A percentile compares a stretch with the other conserved stretches of the same genome.
These are phyloP conservation scores for Dinoponera quadriceps DNA, from an alignment of 1,140 invertebrate species.

Conservation along the genomic window DNA sequence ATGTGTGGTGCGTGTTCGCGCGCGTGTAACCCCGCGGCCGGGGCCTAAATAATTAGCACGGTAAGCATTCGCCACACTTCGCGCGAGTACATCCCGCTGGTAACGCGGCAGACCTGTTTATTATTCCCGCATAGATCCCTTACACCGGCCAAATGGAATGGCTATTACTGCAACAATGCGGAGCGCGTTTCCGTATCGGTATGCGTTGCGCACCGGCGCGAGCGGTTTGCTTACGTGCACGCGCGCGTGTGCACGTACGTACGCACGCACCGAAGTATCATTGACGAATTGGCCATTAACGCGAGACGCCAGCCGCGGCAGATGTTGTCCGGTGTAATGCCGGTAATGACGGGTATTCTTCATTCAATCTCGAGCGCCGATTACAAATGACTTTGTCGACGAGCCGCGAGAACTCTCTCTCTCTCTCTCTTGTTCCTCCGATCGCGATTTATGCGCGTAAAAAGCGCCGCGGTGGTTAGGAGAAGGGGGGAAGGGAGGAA, in stretches of 20 bases:
- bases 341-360: constrained; percentile 38
- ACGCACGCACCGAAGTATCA: constrained; percentile 23
- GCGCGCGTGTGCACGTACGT: no score
- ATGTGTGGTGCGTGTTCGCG: constrained; percentile 12
- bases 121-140: constrained; percentile 6
- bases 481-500: neutral
- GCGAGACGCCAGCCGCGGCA: constrained; percentile 21
- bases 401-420: constrained; percentile 9
- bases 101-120: constrained; percentile 18
- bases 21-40: neutral
- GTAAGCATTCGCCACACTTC: constrained; percentile 4
- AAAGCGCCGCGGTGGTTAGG: neutral
- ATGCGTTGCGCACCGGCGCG: neutral
- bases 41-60: constrained; percentile 26
- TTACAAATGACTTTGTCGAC: constrained; percentile 52
- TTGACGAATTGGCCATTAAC: constrained; percentile 55
- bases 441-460: constrained; percentile 44
- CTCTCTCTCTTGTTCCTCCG: constrained; percentile 38
- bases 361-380: constrained; percentile 34
- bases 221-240: neutral
- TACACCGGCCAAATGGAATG: neutral
- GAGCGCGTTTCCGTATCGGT: constrained; percentile 23
- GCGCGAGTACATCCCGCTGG: neutral
- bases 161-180: constrained; percentile 33
- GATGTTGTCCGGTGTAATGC: constrained; percentile 40